A percentile compares a stretch with the other conserved stretches of the same genome.
Conservation (phyloP, 2,888 invertebrate species). For the Patella pellucida region DNA sequence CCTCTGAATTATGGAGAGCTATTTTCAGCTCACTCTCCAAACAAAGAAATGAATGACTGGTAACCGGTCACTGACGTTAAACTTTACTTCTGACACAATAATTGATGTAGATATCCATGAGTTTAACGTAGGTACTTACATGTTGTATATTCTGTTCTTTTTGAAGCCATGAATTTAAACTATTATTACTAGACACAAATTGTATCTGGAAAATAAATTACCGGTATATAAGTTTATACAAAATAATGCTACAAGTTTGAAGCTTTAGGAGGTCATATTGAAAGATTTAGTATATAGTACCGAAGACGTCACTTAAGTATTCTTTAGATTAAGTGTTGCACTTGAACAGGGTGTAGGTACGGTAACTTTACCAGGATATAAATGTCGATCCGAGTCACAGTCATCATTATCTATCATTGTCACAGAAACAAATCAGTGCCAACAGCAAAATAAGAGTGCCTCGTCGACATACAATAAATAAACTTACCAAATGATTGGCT, state of each 20-base stretch:
- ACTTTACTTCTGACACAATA: background rate
- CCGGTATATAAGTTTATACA: too few relatives aligned
- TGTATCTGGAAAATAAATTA: conserved; percentile 35
- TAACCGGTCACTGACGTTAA: background rate
- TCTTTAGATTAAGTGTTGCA: too few relatives aligned
- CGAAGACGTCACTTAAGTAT: too few relatives aligned
- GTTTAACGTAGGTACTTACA: conserved; percentile 74
- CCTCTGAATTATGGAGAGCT: too few relatives aligned
- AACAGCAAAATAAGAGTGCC: background rate
- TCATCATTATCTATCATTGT: background rate
- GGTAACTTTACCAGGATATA: too few relatives aligned
- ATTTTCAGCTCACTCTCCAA: too few relatives aligned
- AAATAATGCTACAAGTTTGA: conserved; percentile 9
- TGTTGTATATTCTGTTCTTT: conserved; percentile 88
- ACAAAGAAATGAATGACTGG: too few relatives aligned
- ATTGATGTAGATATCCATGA: conserved; percentile 10
- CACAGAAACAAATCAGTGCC: background rate
- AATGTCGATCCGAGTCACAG: too few relatives aligned
- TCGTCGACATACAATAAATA: background rate
- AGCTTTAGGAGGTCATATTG: too few relatives aligned
- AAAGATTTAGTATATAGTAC: too few relatives aligned
- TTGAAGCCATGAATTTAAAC: conserved; percentile 85
- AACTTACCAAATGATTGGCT: conserved; percentile 70
- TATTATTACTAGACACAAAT: conserved; percentile 32
- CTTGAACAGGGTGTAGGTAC: too few relatives aligned